Percentiles rank a stretch among this genome's conserved stretches.
Conservation (phyloP, 2,797 vertebrate genomes). For the Crenuchus spilurus region DNA sequence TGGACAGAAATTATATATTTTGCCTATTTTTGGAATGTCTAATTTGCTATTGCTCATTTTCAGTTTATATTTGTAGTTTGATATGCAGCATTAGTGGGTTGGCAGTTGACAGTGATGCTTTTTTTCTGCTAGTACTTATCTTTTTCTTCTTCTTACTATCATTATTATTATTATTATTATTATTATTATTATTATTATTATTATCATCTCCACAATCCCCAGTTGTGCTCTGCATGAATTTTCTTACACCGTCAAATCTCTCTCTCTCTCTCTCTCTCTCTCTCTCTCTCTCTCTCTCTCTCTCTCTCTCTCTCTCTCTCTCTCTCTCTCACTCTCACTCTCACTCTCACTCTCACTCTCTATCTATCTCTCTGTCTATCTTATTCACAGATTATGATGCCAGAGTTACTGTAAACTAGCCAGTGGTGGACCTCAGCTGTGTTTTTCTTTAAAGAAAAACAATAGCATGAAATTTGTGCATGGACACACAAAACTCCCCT, state of each 20-base stretch:
- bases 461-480: conserved; percentile 55
- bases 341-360: conserved; percentile 57
- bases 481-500: conserved; percentile 45
- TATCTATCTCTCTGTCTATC: conserved; percentile 55
- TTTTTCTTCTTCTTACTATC: no score
- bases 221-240: conserved; percentile 72
- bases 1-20: no score
- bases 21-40: no score
- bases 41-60: no score
- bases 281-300: conserved; percentile 55
- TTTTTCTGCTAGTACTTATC: no score
- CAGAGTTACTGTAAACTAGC: conserved; percentile 84
- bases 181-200: neutral
- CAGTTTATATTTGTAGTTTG: no score
- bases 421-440: conserved; percentile 72
- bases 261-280: conserved; percentile 61
- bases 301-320: conserved; percentile 73
- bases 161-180: neutral
- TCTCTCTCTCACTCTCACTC: conserved; percentile 52
- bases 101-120: no score
- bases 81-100: no score
- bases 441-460: conserved; percentile 61
- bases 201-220: conserved; percentile 8
- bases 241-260: conserved; percentile 85
- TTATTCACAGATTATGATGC: conserved; percentile 94